Conservation (phyloP, 2,113 vertebrate genomes). For the Nannobrachium achirus region DNA sequence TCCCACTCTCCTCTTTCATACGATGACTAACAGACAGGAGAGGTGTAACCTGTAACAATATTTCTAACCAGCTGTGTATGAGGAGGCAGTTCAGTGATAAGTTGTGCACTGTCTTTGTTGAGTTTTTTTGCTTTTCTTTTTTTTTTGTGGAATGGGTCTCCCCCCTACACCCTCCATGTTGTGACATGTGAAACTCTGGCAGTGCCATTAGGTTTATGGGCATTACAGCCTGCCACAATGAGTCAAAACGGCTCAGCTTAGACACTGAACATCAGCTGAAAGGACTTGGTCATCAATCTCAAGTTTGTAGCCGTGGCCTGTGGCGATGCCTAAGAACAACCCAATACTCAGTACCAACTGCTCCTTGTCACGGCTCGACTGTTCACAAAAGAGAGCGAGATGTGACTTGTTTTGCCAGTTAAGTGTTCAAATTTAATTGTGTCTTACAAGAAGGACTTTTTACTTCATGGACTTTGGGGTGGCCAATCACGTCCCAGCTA, state of each 20-base stretch:
- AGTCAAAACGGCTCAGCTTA: conserved; percentile 37
- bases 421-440: conserved; percentile 40
- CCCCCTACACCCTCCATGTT: neutral
- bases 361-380: conserved; percentile 6
- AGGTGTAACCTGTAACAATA: neutral
- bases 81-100: conserved; percentile 17
- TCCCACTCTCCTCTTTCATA: neutral
- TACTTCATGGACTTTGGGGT: neutral
- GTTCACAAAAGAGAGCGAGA: conserved; percentile 1
- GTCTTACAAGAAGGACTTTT: neutral
- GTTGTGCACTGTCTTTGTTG: neutral
- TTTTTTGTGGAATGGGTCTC: conserved; percentile 20
- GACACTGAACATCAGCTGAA: conserved; percentile 46
- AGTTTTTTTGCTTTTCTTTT: no score
- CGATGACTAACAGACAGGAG: conserved; percentile 18
- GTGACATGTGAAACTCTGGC: conserved; percentile 39
- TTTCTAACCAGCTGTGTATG: conserved; percentile 1
- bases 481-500: neutral
- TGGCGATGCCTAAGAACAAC: conserved; percentile 12
- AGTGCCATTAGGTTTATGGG: conserved; percentile 41
- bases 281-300: conserved; percentile 55
- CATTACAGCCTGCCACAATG: conserved; percentile 50
- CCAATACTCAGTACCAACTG: neutral
- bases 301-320: conserved; percentile 25
- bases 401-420: conserved; percentile 46